Evolutionary conservation across 2,797 vertebrate species (phyloP), one percentile per base, ranked within the genome.

Genomic region (Momotus momota): DNA sequence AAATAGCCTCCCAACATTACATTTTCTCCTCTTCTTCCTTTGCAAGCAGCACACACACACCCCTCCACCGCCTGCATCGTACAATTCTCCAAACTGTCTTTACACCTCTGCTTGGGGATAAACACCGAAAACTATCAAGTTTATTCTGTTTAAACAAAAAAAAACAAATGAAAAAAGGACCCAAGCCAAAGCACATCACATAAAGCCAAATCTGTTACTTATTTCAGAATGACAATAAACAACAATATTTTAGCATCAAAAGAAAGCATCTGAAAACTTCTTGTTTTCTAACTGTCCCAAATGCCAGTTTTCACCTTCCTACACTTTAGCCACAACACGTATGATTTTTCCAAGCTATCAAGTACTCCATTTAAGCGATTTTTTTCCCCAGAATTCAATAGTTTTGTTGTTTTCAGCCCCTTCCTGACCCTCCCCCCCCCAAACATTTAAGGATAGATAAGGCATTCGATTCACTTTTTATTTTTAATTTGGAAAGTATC

Each of bases 11-110:
- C 2, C 77, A 78, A 35, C 4, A 31, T 35, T 26, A 57, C 40
- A 19, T 61, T 67, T 91, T 71, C 57, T 77, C 12, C 43, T 48
- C 6, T 29, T 78, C 33, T 55, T 75, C 13, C 49, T 54, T 65
- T 57, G 61, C 58, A 54, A 83, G 23, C 45, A 0, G 0, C 21
- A 9, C 35, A 35, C 35, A 35, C 35, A 35, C 35, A 49, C 23
- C 48, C 48, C 48, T 7, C 12, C 27, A 8, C 22, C 21, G 8
- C 3, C 5, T 9, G 18, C 58, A 22, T 21, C 38, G 6, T 10
- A 19, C 33, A 67, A 26, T 46, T 71, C 12, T 57, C 70, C 41
- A 29, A 67, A n/a, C 33, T 52, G 17, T 29, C 35, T 62, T 46
- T 18, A 81, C 7, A 61, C 40, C 21, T 61, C 22, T 77, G 22